Evolutionary conservation across 2,888 invertebrate species (phyloP).

Genomic region (Drosophila subsilvestris): DNA sequence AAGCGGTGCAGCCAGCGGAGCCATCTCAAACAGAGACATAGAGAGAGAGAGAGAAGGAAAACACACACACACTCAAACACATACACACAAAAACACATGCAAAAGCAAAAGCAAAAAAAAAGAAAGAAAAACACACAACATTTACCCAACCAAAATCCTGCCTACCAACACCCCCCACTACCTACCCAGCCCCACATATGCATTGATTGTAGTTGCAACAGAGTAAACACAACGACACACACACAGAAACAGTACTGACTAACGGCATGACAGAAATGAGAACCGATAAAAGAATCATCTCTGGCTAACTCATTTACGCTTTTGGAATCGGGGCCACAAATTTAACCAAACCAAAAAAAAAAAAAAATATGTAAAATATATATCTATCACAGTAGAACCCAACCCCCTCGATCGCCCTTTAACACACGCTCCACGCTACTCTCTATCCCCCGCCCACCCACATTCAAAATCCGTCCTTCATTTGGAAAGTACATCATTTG

Average conservation of each 20-base stretch:
- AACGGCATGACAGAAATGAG: background rate
- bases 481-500: background rate
- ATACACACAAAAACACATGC: constrained; percentile 17
- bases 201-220: constrained; percentile 65
- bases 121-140: background rate
- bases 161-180: constrained; percentile 4
- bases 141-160: background rate
- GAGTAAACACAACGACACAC: constrained; percentile 36
- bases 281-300: background rate
- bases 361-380: background rate
- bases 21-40: constrained; percentile 5
- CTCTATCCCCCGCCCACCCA: background rate
- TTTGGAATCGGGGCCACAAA: background rate
- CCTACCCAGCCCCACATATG: constrained; percentile 8
- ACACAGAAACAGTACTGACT: constrained; percentile 15
- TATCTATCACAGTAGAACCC: background rate
- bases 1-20: constrained; percentile 26
- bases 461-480: background rate
- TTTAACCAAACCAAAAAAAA: background rate
- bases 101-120: constrained; percentile 3
- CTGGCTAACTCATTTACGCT: background rate
- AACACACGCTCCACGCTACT: background rate
- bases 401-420: background rate
- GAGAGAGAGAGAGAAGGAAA: constrained; percentile 8
- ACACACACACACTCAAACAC: constrained; percentile 18